phyloP scores from a whole-genome alignment of 2,797 vertebrate species.

The Eleutherodactylus coqui region DNA sequence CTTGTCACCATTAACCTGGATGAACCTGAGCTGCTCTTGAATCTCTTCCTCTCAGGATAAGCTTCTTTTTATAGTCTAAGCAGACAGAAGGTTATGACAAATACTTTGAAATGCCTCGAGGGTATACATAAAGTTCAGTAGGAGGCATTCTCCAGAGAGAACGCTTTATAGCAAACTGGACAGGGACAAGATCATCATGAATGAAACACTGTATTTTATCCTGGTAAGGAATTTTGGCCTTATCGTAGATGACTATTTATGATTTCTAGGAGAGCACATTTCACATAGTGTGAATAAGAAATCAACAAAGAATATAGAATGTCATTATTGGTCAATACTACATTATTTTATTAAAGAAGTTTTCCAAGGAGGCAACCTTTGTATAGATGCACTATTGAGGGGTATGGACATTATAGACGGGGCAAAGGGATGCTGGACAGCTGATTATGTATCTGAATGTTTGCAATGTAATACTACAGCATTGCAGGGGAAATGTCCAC shows the following conservation, averaged over 20 bases:
- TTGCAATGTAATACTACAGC: not conserved
- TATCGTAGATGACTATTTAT: not conserved
- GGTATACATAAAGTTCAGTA: conserved; percentile 60
- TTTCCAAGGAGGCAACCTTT: not conserved
- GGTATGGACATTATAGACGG: no score
- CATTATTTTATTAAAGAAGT: not conserved
- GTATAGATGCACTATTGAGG: not conserved
- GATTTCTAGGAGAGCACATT: not conserved
- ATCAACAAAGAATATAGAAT: not conserved
- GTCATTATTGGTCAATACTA: not conserved
- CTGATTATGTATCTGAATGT: not conserved
- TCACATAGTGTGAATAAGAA: not conserved
- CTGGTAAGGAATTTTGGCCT: not conserved
- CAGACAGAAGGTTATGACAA: conserved; percentile 56
- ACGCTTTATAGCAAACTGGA: conserved; percentile 43
- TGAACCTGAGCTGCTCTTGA: conserved; percentile 47
- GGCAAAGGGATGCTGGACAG: no score
- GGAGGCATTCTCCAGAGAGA: conserved; percentile 28
- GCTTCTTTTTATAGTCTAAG: conserved; percentile 56
- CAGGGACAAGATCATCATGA: not conserved
- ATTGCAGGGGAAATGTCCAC: not conserved
- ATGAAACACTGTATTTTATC: conserved; percentile 15
- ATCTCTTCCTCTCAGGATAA: conserved; percentile 53
- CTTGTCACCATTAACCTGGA: conserved; percentile 48
- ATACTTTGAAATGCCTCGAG: conserved; percentile 53